phyloP scores from a whole-genome alignment of 2,797 vertebrate genomes.

The Acanthurus tractus region DNA sequence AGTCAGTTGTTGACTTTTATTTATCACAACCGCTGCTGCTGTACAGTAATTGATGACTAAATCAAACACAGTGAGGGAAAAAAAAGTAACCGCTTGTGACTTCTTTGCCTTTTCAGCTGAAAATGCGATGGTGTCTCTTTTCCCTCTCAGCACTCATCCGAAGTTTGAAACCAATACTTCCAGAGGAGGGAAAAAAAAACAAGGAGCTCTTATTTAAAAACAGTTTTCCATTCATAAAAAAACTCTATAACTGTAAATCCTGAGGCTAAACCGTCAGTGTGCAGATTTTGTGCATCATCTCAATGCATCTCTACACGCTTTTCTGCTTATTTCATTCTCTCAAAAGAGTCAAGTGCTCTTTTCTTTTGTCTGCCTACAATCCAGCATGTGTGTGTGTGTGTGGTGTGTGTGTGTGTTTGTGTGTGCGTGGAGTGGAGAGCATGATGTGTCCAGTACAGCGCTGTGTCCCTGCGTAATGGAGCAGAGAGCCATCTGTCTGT shows the following conservation, averaged over 20 bases:
- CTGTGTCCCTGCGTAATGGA: slow-evolving; percentile 59
- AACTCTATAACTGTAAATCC: slow-evolving; percentile 31
- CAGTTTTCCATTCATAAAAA: slow-evolving; percentile 66
- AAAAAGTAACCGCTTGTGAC: slow-evolving; percentile 62
- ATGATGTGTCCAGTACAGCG: slow-evolving; percentile 33
- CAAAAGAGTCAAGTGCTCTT: slow-evolving; percentile 53
- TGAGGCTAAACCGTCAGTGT: slow-evolving; percentile 37
- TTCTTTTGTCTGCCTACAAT: slow-evolving; percentile 35
- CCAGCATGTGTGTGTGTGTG: slow-evolving; percentile 7
- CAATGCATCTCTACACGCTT: slow-evolving; percentile 10
- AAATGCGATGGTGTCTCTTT: slow-evolving; percentile 34
- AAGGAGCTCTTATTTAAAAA: slow-evolving; percentile 55
- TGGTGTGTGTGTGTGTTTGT: background rate
- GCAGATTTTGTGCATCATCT: slow-evolving; percentile 38
- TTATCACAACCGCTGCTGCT: slow-evolving; percentile 64
- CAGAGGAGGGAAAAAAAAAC: slow-evolving; percentile 1
- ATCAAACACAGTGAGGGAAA: slow-evolving; percentile 56
- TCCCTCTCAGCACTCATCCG: slow-evolving; percentile 43
- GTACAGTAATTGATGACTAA: slow-evolving; percentile 68
- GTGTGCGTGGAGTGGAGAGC: slow-evolving; percentile 18
- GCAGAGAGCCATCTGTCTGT: slow-evolving; percentile 58
- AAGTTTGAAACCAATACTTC: slow-evolving; percentile 64
- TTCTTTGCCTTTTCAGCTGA: slow-evolving; percentile 49
- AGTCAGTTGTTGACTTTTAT: slow-evolving; percentile 74
- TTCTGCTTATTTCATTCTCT: slow-evolving; percentile 49